These are phyloP conservation scores for Salminus brasiliensis DNA, from an alignment of 2,113 vertebrate genomes.

Conservation along the genomic window DNA sequence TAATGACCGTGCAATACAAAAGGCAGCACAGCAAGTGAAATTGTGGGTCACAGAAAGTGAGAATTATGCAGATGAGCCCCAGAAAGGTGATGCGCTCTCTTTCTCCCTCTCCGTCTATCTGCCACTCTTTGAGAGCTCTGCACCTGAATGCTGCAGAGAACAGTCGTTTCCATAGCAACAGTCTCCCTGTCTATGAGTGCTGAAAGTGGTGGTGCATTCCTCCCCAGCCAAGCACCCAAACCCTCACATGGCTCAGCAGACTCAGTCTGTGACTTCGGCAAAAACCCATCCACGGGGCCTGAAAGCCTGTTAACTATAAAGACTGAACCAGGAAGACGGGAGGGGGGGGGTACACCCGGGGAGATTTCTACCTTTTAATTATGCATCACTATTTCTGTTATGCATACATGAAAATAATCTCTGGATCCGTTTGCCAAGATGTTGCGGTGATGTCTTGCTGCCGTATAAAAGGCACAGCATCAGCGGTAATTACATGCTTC, in stretches of 20 bases:
- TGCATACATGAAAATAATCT: slow-evolving; percentile 27
- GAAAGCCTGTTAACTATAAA: neutral
- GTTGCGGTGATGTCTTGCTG: slow-evolving; percentile 33
- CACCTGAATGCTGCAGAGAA: slow-evolving; percentile 50
- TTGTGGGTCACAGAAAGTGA: neutral
- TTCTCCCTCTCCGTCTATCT: slow-evolving; percentile 11
- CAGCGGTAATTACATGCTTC: slow-evolving; percentile 37
- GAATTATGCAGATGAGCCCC: slow-evolving; percentile 9
- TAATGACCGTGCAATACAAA: slow-evolving; percentile 16
- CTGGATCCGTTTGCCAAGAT: slow-evolving; percentile 12
- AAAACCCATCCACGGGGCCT: neutral
- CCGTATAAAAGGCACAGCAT: slow-evolving; percentile 30
- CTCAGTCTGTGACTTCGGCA: neutral
- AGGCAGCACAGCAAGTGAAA: neutral
- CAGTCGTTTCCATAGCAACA: slow-evolving; percentile 55
- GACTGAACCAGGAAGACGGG: neutral
- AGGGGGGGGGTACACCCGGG: neutral
- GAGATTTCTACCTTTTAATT: slow-evolving; percentile 38
- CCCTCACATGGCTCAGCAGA: neutral
- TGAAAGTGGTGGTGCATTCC: slow-evolving; percentile 7
- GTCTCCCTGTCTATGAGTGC: slow-evolving; percentile 13
- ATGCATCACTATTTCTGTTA: slow-evolving; percentile 46
- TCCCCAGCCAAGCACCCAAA: slow-evolving; percentile 5
- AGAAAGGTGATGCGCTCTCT: slow-evolving; percentile 26
- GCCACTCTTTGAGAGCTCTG: slow-evolving; percentile 25